Conservation (phyloP, 2,888 invertebrate species). For the Torymus aiolomorphi region DNA sequence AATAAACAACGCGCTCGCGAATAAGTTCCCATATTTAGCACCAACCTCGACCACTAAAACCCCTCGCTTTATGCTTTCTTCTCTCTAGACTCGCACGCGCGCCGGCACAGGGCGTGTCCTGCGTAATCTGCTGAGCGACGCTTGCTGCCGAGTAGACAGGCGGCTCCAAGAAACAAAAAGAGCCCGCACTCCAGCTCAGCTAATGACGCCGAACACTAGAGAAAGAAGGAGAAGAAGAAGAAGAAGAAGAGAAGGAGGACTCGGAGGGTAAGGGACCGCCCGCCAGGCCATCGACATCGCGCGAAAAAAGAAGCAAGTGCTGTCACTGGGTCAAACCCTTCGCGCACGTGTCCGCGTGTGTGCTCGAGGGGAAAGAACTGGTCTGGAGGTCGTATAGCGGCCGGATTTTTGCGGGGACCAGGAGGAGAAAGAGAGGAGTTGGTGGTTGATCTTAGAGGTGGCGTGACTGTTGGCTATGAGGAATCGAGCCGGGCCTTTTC, state of each 20-base stretch:
- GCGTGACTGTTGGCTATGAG: constrained; percentile 48
- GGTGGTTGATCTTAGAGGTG: neutral
- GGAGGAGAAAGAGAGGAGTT: too few species aligned
- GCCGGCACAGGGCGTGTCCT: constrained; percentile 8
- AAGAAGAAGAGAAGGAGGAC: neutral
- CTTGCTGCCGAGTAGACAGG: neutral
- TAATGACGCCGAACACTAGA: constrained; percentile 23
- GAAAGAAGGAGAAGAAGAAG: neutral
- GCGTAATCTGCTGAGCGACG: constrained; percentile 10
- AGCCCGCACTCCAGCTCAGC: neutral
- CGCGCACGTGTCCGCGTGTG: too few species aligned
- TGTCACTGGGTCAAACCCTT: too few species aligned
- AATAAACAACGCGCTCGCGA: neutral
- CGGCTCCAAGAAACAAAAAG: neutral
- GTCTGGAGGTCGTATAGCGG: too few species aligned
- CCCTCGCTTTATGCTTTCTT: neutral
- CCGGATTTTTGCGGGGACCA: too few species aligned
- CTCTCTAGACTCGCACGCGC: too few species aligned
- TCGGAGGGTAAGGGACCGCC: constrained; percentile 3
- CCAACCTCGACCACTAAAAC: neutral
- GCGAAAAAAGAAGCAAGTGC: too few species aligned
- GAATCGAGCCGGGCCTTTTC: constrained; percentile 25
- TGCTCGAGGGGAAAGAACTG: too few species aligned
- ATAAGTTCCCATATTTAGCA: constrained; percentile 14
- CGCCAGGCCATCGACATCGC: constrained; percentile 1